Conservation (phyloP, 2,113 vertebrate genomes). For the Acanthochromis polyacanthus region DNA sequence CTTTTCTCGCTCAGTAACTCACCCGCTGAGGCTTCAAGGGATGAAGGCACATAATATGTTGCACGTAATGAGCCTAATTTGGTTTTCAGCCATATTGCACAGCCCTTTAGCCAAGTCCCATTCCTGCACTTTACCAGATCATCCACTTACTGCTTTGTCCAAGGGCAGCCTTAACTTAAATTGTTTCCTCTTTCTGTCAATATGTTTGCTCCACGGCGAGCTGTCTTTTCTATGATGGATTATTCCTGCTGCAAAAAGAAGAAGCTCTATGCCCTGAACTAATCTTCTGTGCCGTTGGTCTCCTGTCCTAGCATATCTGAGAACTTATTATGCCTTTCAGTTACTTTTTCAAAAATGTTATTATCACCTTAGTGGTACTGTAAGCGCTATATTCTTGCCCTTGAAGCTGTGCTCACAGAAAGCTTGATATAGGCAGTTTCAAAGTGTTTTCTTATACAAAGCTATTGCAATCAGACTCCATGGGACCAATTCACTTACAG, state of each 20-base stretch:
- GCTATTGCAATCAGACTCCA: not conserved
- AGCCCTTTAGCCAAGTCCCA: conserved; percentile 38
- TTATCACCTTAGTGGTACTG: not conserved
- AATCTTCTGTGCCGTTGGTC: conserved; percentile 9
- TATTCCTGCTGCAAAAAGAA: conserved; percentile 24
- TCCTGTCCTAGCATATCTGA: conserved; percentile 3
- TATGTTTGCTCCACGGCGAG: conserved; percentile 32
- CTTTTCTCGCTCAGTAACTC: not conserved
- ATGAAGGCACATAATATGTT: conserved; percentile 32
- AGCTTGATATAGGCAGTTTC: not conserved
- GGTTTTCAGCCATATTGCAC: conserved; percentile 40
- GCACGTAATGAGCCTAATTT: conserved; percentile 51
- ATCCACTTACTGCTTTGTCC: conserved; percentile 41
- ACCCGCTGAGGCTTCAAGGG: not conserved
- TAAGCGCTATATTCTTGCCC: not conserved
- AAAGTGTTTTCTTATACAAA: conserved; percentile 16
- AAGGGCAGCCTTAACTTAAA: conserved; percentile 29
- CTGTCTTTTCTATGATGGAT: conserved; percentile 41
- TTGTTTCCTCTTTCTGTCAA: conserved; percentile 39
- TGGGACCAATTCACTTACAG: not conserved
- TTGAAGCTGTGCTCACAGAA: conserved; percentile 8
- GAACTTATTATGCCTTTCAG: conserved; percentile 33
- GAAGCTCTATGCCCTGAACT: not conserved
- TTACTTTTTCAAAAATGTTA: conserved; percentile 19
- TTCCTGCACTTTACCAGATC: conserved; percentile 36